Conservation (phyloP, 2,888 invertebrate species). For the Dynastes maya region DNA sequence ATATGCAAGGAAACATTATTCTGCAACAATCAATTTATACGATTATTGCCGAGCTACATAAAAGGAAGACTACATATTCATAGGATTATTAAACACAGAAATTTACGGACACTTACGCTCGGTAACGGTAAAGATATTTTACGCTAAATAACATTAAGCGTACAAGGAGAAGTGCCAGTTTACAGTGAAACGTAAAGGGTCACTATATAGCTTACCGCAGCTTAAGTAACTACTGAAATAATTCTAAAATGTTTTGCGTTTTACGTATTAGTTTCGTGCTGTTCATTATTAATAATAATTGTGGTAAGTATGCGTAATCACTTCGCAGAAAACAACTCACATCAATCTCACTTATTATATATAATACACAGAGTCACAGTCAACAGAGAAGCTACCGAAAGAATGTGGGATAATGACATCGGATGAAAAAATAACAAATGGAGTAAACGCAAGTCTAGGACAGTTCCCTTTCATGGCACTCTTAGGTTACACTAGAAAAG, state of each 20-base stretch:
- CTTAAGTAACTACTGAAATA: too few species aligned
- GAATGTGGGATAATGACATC: conserved; percentile 55
- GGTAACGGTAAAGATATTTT: conserved; percentile 9
- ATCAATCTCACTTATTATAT: neutral
- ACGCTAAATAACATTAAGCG: neutral
- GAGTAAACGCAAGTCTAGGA: conserved; percentile 70
- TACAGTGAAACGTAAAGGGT: neutral
- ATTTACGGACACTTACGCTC: neutral
- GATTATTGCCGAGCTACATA: too few species aligned
- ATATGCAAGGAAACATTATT: too few species aligned
- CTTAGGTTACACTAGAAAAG: conserved; percentile 67
- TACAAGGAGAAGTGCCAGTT: neutral
- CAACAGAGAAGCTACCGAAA: conserved; percentile 43
- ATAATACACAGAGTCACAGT: neutral
- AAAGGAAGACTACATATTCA: too few species aligned
- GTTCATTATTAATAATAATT: neutral
- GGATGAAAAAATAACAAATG: conserved; percentile 69
- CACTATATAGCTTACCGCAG: too few species aligned
- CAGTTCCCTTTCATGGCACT: conserved; percentile 77
- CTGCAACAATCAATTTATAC: too few species aligned
- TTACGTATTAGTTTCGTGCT: neutral
- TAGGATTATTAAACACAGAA: too few species aligned
- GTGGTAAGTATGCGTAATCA: neutral
- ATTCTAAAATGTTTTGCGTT: neutral
- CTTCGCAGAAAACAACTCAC: neutral